Conservation (phyloP, 2,888 invertebrate species). For the Drosophila cognata region DNA sequence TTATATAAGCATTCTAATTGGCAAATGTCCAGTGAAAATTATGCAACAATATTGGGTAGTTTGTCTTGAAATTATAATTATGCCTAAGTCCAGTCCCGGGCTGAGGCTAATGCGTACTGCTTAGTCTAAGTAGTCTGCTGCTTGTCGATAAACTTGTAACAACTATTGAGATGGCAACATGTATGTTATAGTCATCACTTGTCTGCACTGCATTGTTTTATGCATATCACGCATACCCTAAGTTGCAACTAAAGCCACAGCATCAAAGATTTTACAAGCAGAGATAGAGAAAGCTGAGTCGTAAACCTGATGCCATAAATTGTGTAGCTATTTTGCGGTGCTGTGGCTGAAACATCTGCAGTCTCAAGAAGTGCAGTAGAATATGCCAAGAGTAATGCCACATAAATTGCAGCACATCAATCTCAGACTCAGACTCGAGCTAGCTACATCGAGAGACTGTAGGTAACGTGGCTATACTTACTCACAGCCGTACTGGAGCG, state of each 20-base stretch:
- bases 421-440: slow-evolving; percentile 53
- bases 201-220: slow-evolving; percentile 25
- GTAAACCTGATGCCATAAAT: slow-evolving; percentile 67
- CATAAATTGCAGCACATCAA: slow-evolving; percentile 76
- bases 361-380: slow-evolving; percentile 70
- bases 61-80: slow-evolving; percentile 5
- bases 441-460: slow-evolving; percentile 37
- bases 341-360: slow-evolving; percentile 48
- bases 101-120: neutral
- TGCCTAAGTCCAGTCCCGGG: neutral
- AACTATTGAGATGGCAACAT: slow-evolving; percentile 41
- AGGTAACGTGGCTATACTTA: slow-evolving; percentile 59
- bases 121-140: neutral
- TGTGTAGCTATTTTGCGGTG: slow-evolving; percentile 56
- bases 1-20: slow-evolving; percentile 38
- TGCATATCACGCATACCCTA: slow-evolving; percentile 52
- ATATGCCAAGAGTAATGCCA: slow-evolving; percentile 60
- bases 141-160: slow-evolving; percentile 18
- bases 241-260: slow-evolving; percentile 21
- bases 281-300: slow-evolving; percentile 20
- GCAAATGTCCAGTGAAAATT: slow-evolving; percentile 11
- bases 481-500: slow-evolving; percentile 36
- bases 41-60: slow-evolving; percentile 12
- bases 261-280: slow-evolving; percentile 25
- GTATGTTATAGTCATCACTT: slow-evolving; percentile 33